Conservation (phyloP, 2,888 invertebrate species). For the Apodemia duryi region DNA sequence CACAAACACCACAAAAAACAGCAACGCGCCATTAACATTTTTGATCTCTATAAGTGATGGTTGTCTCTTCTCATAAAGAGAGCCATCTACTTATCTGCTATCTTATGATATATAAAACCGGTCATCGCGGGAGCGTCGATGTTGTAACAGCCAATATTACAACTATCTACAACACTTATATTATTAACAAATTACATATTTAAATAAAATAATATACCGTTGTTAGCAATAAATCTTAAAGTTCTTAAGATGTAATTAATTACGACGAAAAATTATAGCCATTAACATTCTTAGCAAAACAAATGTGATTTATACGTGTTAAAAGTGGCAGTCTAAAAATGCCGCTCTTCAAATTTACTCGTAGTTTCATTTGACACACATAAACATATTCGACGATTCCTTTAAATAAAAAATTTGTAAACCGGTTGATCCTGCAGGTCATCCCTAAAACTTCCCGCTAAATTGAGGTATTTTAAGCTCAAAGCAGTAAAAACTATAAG, state of each 20-base stretch:
- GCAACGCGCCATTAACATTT: too few species aligned
- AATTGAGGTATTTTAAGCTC: too few species aligned
- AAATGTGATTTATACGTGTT: constrained; percentile 12
- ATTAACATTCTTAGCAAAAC: constrained; percentile 13
- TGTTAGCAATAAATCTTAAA: constrained; percentile 7
- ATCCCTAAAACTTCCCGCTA: too few species aligned
- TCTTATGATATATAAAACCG: too few species aligned
- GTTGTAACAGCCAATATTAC: neutral
- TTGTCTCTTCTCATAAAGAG: too few species aligned
- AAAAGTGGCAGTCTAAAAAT: neutral
- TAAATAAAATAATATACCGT: neutral
- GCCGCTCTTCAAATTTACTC: neutral
- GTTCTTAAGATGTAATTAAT: constrained; percentile 14
- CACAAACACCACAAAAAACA: too few species aligned
- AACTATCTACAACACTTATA: neutral
- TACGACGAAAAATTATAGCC: neutral
- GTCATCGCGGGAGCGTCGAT: too few species aligned
- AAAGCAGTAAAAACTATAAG: too few species aligned
- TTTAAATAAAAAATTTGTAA: too few species aligned
- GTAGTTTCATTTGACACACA: neutral
- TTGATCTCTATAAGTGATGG: too few species aligned
- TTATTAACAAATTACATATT: neutral
- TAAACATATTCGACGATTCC: neutral
- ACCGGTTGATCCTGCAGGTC: too few species aligned
- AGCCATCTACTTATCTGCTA: too few species aligned